Conservation (phyloP, 2,888 invertebrate species). For the Campopleginae sp. region DNA sequence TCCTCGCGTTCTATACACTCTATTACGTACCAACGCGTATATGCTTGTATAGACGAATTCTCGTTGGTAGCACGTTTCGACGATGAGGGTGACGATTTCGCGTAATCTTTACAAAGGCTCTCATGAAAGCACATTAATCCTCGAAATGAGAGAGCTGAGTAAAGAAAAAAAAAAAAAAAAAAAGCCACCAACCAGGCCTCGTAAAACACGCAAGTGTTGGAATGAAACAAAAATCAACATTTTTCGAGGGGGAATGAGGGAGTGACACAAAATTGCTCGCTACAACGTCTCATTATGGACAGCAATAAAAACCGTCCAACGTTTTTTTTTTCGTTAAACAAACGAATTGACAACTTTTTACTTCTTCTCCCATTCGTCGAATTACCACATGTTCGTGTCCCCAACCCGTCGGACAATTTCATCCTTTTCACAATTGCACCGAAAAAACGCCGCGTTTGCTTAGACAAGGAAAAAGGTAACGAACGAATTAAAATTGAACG, state of each 20-base stretch:
- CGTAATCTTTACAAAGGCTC: conserved; percentile 62
- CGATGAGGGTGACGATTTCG: conserved; percentile 29
- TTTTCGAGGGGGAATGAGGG: not conserved
- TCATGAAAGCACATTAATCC: conserved; percentile 63
- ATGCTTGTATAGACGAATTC: conserved; percentile 19
- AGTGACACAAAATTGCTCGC: not conserved
- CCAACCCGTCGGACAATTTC: not conserved
- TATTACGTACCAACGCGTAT: conserved; percentile 5
- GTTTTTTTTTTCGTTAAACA: not conserved
- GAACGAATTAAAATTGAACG: too few relatives aligned
- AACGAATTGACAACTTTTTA: not conserved
- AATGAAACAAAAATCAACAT: conserved; percentile 17
- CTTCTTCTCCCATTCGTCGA: not conserved
- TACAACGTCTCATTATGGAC: not conserved
- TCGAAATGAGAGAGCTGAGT: conserved; percentile 8
- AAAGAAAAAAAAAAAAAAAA: conserved; percentile 25
- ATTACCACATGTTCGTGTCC: not conserved
- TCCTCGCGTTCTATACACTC: not conserved
- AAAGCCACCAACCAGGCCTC: conserved; percentile 5
- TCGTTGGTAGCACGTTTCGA: not conserved
- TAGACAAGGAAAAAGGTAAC: not conserved
- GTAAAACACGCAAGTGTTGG: conserved; percentile 30
- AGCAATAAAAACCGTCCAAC: not conserved
- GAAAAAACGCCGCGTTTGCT: not conserved
- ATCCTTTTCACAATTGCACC: not conserved